Base-by-base conservation (phyloP, 2,888 invertebrate genomes). In the Epinotia bilunana region DNA sequence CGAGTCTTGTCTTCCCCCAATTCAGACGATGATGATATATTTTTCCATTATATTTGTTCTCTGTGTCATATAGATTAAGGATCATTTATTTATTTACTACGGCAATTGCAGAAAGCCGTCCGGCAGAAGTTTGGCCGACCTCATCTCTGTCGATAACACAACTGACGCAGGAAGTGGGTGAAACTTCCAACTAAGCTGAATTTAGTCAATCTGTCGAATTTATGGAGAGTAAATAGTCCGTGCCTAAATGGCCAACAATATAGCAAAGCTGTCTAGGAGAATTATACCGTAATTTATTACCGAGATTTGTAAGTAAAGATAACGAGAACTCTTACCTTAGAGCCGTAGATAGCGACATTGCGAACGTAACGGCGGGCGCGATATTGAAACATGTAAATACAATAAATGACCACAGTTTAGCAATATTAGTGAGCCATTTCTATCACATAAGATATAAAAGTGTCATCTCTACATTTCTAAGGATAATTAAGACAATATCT, bases 61-160 rank as follows among this genome's bases (percentile, higher is more conserved):
- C 1, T 28, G 23, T 28, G 23, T 28, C 3, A 3, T 3, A 3
- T 2, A 1, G 23, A 2, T 28, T 7, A 49, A 16, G 16, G 5
- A n/a, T n/a, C n/a, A n/a, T 7, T n/a, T 53, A n/a, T 7, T 53
- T n/a, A n/a, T 53, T 49, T 49, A 49, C 6, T 13, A 49, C 0
- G 16, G 39, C 16, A 58, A 53, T 53, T 53, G 39, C 28, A 58
- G 74, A 64, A 64, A 39, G 49, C 20, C 39, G 16, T 57, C 33
- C 28, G 16, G 68, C 39, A 67, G 43, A 75, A 75, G 71, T 65
- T 70, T 49, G 58, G 69, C 61, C 49, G 65, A 60, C 74, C 78
- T 79, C 78, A 78, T 79, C 79, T 78, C 83, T 82, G 83, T 82
- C 82, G 80, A 82, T 81, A 83, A 82, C 84, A 84, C 80, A 81